Evolutionary conservation across 1,140 invertebrate genomes (phyloP).

Genomic region (Solenopsis fugax): DNA sequence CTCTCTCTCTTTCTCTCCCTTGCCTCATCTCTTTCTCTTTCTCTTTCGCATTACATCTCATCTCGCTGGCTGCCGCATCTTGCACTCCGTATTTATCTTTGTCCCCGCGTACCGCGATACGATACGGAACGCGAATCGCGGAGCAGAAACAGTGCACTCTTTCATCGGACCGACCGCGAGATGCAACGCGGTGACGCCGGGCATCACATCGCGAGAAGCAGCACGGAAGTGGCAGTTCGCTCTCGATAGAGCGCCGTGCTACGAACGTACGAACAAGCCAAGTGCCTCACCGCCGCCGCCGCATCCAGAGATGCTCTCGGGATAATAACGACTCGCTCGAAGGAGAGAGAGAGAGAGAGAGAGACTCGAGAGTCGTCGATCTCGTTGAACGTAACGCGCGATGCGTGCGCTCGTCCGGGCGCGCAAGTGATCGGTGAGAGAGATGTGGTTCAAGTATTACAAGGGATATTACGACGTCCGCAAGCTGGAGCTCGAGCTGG

Average conservation of each 20-base stretch:
- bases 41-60: constrained; percentile 11
- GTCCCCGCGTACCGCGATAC: constrained; percentile 32
- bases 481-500: constrained; percentile 79
- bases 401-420: not conserved
- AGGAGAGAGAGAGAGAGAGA: constrained; percentile 24
- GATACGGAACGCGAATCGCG: constrained; percentile 36
- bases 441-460: constrained; percentile 83
- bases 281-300: not conserved
- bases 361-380: constrained; percentile 17
- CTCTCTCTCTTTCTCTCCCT: constrained; percentile 4
- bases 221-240: constrained; percentile 57
- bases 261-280: not conserved
- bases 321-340: constrained; percentile 31
- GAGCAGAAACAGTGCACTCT: constrained; percentile 66
- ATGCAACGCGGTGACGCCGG: constrained; percentile 45
- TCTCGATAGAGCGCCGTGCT: constrained; percentile 31
- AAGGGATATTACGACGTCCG: constrained; percentile 83
- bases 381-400: constrained; percentile 28
- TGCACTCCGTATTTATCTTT: constrained; percentile 61
- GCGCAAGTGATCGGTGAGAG: constrained; percentile 49
- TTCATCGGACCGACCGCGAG: constrained; percentile 57
- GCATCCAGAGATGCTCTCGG: not conserved
- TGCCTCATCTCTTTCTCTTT: constrained; percentile 33
- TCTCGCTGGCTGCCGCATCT: constrained; percentile 24
- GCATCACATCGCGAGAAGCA: constrained; percentile 53